Percentiles rank a stretch among this genome's conserved stretches.
Conservation (phyloP, 2,888 invertebrate genomes). For the Tetragonula carbonaria region DNA sequence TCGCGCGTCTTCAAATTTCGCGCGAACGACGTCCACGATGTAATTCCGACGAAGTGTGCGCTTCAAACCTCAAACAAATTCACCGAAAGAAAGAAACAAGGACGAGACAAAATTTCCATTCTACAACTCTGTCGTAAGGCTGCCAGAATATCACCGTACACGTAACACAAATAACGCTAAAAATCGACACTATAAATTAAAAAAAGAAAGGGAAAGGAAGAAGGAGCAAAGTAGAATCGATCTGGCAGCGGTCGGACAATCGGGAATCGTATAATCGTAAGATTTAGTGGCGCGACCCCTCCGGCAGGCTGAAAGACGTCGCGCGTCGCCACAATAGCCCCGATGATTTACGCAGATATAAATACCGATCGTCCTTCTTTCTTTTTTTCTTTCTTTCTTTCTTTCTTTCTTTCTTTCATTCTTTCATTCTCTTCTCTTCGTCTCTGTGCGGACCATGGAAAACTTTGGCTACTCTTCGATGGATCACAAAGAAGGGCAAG, state of each 20-base stretch:
- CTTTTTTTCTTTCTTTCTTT: not conserved
- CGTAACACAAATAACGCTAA: not conserved
- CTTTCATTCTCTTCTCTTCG: not conserved
- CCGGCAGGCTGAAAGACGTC: slow-evolving; percentile 31
- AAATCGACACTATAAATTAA: slow-evolving; percentile 7
- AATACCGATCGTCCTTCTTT: slow-evolving; percentile 72
- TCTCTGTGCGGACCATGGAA: slow-evolving; percentile 22
- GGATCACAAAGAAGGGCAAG: slow-evolving; percentile 62
- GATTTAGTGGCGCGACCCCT: slow-evolving; percentile 59
- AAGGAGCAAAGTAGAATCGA: not conserved
- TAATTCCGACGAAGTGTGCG: too few species aligned
- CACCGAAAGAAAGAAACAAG: too few species aligned
- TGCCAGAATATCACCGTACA: too few species aligned
- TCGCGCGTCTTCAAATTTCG: too few species aligned
- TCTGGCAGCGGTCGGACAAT: not conserved
- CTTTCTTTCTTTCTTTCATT: not conserved
- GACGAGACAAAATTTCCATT: too few species aligned
- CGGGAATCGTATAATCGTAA: slow-evolving; percentile 44
- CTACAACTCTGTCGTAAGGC: too few species aligned
- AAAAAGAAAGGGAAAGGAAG: not conserved
- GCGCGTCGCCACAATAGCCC: slow-evolving; percentile 59
- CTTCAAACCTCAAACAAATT: too few species aligned
- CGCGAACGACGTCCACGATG: too few species aligned
- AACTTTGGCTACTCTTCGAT: slow-evolving; percentile 57
- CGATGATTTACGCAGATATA: slow-evolving; percentile 77